These are phyloP conservation scores for Ormyrus pomaceus DNA, from an alignment of 2,888 invertebrate species.

Conservation along the genomic window DNA sequence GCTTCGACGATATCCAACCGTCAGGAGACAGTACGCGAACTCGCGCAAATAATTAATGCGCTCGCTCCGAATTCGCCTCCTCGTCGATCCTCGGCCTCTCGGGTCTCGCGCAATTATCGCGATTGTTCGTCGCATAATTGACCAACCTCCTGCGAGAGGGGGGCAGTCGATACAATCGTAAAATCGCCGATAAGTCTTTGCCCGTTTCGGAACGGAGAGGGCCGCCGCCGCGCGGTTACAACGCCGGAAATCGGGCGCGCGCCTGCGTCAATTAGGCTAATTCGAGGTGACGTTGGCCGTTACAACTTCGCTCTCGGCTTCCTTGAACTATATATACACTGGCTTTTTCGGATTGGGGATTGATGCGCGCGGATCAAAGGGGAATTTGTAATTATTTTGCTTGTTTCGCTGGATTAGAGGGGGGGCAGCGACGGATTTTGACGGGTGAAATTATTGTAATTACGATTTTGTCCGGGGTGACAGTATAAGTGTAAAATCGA, in stretches of 20 bases:
- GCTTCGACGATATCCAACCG: too few species aligned
- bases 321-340: too few species aligned
- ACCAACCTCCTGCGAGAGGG: neutral
- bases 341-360: too few species aligned
- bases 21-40: neutral
- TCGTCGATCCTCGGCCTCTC: neutral
- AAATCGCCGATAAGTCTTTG: constrained; percentile 26
- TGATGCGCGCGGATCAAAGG: too few species aligned
- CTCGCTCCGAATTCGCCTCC: constrained; percentile 17
- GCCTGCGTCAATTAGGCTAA: constrained; percentile 12
- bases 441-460: too few species aligned
- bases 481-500: too few species aligned
- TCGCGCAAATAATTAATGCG: constrained; percentile 32
- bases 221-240: too few species aligned
- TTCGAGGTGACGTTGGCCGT: neutral
- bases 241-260: neutral
- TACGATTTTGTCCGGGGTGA: too few species aligned
- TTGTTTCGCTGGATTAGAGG: too few species aligned
- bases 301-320: too few species aligned
- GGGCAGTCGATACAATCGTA: constrained; percentile 2
- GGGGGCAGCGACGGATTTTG: too few species aligned
- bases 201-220: constrained; percentile 23
- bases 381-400: too few species aligned
- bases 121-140: constrained; percentile 38
- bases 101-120: constrained; percentile 32